phyloP scores from a whole-genome alignment of 2,888 invertebrate genomes.

The Cephus pygmeus region DNA sequence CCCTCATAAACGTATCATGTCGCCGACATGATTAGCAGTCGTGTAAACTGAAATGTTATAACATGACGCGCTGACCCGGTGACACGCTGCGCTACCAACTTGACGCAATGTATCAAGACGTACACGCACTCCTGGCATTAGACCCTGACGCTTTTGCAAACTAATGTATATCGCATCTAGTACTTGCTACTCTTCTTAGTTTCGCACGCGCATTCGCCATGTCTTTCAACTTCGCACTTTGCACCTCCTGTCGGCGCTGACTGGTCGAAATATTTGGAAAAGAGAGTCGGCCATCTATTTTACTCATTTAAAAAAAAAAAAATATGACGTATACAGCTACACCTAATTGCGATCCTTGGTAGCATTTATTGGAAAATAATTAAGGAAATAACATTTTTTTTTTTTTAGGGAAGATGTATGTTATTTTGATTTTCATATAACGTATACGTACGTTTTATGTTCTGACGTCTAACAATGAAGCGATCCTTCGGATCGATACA shows the following conservation, averaged over 20 bases:
- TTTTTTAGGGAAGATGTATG: too few relatives aligned
- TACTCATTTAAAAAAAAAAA: neutral
- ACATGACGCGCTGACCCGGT: slow-evolving; percentile 52
- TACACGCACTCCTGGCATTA: slow-evolving; percentile 52
- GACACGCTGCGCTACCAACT: slow-evolving; percentile 51
- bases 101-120: slow-evolving; percentile 58
- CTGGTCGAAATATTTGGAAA: neutral
- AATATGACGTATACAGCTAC: neutral
- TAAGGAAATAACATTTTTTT: neutral
- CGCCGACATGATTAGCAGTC: slow-evolving; percentile 59
- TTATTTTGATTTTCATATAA: neutral
- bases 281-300: neutral
- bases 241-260: slow-evolving; percentile 23
- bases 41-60: slow-evolving; percentile 64
- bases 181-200: neutral
- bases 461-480: too few relatives aligned
- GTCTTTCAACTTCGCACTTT: slow-evolving; percentile 1
- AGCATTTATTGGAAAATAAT: neutral
- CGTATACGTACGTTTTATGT: neutral
- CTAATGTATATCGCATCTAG: slow-evolving; percentile 1
- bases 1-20: slow-evolving; percentile 8
- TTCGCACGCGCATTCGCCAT: neutral
- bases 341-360: neutral
- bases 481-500: too few relatives aligned
- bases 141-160: slow-evolving; percentile 26